These are phyloP conservation scores for Tetrapedia diversipes DNA, from an alignment of 2,888 invertebrate species.

Conservation along the genomic window DNA sequence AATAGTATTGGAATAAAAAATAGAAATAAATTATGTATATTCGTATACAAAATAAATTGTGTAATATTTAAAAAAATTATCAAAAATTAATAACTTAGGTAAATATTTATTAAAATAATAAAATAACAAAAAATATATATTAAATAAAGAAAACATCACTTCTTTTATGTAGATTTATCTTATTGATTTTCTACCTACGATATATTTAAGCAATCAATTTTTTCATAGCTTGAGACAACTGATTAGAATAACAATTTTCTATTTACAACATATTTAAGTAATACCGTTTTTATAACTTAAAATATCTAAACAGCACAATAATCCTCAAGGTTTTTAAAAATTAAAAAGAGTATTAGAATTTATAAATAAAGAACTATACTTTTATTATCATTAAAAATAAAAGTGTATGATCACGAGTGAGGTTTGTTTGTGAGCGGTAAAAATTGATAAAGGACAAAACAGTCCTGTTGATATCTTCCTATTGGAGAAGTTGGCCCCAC, in stretches of 20 bases:
- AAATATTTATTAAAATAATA: not conserved
- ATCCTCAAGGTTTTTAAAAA: not conserved
- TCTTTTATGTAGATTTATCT: not conserved
- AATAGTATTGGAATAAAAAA: not conserved
- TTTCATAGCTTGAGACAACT: no score
- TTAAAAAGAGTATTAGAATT: not conserved
- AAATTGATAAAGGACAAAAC: conserved; percentile 23
- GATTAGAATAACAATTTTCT: no score
- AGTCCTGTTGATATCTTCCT: conserved; percentile 37
- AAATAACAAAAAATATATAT: not conserved
- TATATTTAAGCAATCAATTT: no score
- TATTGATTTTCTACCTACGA: not conserved
- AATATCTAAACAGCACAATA: not conserved
- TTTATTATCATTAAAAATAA: not conserved
- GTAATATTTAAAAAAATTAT: not conserved
- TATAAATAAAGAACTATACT: not conserved
- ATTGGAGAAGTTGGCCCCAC: conserved; percentile 51
- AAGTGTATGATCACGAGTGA: not conserved
- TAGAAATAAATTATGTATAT: not conserved
- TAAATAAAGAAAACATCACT: not conserved
- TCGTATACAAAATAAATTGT: not conserved
- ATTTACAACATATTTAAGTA: no score
- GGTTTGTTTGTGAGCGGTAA: no score
- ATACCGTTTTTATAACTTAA: not conserved
- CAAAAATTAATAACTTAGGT: not conserved